These are phyloP conservation scores for Ormyrus pomaceus DNA, from an alignment of 2,888 invertebrate genomes.

Conservation along the genomic window DNA sequence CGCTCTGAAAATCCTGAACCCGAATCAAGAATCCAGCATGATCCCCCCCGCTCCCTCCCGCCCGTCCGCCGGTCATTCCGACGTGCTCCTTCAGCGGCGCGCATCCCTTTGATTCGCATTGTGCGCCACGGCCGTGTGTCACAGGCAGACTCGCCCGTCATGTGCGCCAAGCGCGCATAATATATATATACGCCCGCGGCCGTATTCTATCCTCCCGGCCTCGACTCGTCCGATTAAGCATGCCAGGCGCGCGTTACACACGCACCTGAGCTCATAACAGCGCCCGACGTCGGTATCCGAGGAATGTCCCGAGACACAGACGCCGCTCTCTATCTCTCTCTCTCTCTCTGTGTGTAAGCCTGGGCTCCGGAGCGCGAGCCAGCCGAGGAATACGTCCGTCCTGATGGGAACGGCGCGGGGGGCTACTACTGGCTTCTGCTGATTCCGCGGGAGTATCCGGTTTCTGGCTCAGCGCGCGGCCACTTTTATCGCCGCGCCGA, in stretches of 20 bases:
- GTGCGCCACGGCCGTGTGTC: constrained; percentile 1
- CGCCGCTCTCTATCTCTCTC: no score
- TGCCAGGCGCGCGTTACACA: constrained; percentile 23
- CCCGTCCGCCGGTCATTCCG: neutral
- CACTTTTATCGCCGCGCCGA: neutral
- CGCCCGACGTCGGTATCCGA: neutral
- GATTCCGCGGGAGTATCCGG: constrained; percentile 28
- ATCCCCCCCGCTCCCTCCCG: no score
- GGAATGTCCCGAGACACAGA: constrained; percentile 16
- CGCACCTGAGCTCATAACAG: neutral
- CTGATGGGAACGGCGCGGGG: neutral
- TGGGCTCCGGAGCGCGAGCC: constrained; percentile 6
- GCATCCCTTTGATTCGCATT: constrained; percentile 12
- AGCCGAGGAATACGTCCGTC: constrained; percentile 19
- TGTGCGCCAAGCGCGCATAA: constrained; percentile 5
- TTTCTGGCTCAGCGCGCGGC: constrained; percentile 7
- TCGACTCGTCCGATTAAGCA: constrained; percentile 37
- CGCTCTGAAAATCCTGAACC: no score
- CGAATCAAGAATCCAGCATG: no score
- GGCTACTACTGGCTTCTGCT: neutral
- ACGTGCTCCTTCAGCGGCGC: neutral
- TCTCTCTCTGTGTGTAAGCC: neutral
- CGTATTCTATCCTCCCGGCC: no score
- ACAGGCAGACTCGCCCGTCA: neutral
- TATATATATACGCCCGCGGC: neutral